Base-by-base conservation (phyloP, 2,797 vertebrate species). In the Phoeniculus purpureus region DNA sequence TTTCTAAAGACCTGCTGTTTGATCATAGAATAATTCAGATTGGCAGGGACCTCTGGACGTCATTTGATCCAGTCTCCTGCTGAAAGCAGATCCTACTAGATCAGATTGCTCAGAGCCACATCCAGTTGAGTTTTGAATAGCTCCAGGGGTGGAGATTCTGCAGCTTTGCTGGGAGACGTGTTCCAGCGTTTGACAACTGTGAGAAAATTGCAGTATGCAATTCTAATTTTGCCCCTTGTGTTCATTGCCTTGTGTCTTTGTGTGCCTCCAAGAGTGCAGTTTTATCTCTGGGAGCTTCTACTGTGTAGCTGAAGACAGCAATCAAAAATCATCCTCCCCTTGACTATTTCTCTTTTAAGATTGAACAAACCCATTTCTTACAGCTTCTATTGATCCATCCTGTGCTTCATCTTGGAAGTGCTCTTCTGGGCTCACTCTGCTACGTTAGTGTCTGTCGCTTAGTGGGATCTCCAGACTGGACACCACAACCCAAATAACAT, bases 21-120 rank as follows among this genome's bases (percentile, higher is more conserved):
- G 61, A 45, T 93, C 73, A 51, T 45, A 75, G 82, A 68, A 31
- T 67, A 73, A 86, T 76, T 70, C 82, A 81, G 51, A 61, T 85
- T 71, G 66, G 54, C 60, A 61, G n/a, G 32, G 20, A 22, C 54
- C 61, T 82, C 68, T 92, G 73, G 51, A 87, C 87, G 89, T 67
- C 25, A 82, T 64, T 65, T 85, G 58, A 91, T 91, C 61, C 58
- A 85, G 18, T 25, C 51, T 88, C 15, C 16, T 61, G 58, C 50
- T 89, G 81, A 85, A 94, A 94, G 79, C 47, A 80, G 47, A 92
- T 93, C 76, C 43, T 85, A 2, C 11, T 45, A 58, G 58, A 78
- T 87, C 1, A 0, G 23, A 45, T 92, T 89, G 27, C 85, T 85
- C n/a, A 71, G 40, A 23, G 27, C 54, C 0, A 2, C 13, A 40